Base-by-base conservation (phyloP, 2,113 vertebrate species). In the Prinia subflava region DNA sequence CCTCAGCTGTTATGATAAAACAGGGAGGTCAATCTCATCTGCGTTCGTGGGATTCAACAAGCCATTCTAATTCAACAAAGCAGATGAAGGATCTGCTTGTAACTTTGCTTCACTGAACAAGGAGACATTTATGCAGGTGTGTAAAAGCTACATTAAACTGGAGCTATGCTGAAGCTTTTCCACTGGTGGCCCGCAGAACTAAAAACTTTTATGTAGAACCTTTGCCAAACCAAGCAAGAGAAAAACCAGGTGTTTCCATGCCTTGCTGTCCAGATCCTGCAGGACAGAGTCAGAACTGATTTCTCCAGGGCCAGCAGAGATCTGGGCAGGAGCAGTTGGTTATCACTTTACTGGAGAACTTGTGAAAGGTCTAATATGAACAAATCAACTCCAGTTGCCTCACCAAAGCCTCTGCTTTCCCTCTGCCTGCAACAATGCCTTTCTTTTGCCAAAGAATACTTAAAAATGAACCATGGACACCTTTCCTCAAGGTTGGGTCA, bases 11-110 rank as follows among this genome's bases (percentile, higher is more conserved):
- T 86, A 27, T 0, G 47, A 84, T 89, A 46, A 93, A 92, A 78
- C 76, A 75, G 85, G 53, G 79, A 94, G 92, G 90, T 95, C 95
- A 95, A 93, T 57, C 95, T 96, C 94, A 89, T 94, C 93, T 67
- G 67, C 4, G 39, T 74, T 44, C 39, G 16, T 35, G 50, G 76
- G 73, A 86, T 14, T 87, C 93, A 87, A 49, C 90, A 94, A 50
- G 14, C 68, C 76, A 76, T 79, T 78, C 87, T 82, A 75, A 94
- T 75, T 57, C 69, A 76, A 81, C 65, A 90, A 59, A 64, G 92
- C 83, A 81, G 39, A 73, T 83, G 62, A 87, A 95, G 75, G 83
- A 55, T 55, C 92, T 67, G 83, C 59, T 62, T 44, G 14, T 46
- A 35, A 47, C 76, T 81, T 81, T 78, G 91, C 92, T 87, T 83